Evolutionary conservation across 2,797 vertebrate genomes (phyloP).

Genomic region (Ctenochaetus hawaiiensis): DNA sequence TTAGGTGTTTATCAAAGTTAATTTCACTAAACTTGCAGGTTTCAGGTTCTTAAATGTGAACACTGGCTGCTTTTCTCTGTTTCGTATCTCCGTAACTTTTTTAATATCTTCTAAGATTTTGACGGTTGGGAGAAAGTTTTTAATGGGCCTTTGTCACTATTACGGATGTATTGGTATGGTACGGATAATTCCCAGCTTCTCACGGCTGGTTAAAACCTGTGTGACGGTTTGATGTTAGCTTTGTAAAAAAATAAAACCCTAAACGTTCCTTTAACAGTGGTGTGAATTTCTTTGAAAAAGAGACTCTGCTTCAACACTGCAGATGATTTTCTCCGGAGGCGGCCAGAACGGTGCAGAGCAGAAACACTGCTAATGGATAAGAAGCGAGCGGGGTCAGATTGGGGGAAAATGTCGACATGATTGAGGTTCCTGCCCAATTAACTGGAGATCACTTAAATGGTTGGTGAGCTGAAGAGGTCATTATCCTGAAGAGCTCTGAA

Average conservation of each 20-base stretch:
- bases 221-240: neutral
- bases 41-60: too few species aligned
- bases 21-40: too few species aligned
- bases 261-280: neutral
- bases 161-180: too few species aligned
- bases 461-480: constrained; percentile 66
- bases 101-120: too few species aligned
- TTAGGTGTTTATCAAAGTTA: too few species aligned
- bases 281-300: neutral
- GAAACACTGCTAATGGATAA: constrained; percentile 63
- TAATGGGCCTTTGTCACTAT: too few species aligned
- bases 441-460: constrained; percentile 77
- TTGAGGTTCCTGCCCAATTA: constrained; percentile 79
- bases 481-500: constrained; percentile 72
- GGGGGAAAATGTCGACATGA: constrained; percentile 48
- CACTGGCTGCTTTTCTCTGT: too few species aligned
- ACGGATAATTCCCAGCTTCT: too few species aligned
- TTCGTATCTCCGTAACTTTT: too few species aligned
- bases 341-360: constrained; percentile 20
- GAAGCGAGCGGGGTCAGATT: constrained; percentile 53
- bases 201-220: too few species aligned
- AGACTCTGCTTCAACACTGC: constrained; percentile 26
- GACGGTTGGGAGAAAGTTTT: too few species aligned
- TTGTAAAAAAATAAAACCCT: neutral
- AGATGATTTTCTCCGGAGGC: constrained; percentile 30